A percentile compares a stretch with the other conserved stretches of the same genome.
phyloP scores from a whole-genome alignment of 1,140 invertebrate genomes.

The Acromyrmex echinatior region DNA sequence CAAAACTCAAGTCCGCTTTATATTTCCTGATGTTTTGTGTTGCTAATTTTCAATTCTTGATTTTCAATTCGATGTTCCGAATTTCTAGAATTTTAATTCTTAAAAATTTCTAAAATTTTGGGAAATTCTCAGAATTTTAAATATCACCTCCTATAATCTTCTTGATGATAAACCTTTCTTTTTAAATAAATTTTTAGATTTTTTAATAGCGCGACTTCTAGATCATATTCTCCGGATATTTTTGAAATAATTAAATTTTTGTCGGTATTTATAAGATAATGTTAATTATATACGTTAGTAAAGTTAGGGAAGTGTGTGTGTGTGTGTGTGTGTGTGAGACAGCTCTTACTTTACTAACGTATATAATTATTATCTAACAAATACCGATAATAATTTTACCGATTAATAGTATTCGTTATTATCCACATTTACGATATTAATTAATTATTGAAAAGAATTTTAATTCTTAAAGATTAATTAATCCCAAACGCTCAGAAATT shows the following conservation, averaged over 20 bases:
- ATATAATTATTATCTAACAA: too few relatives aligned
- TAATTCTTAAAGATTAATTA: not conserved
- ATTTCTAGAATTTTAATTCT: not conserved
- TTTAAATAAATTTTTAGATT: not conserved
- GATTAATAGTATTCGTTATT: not conserved
- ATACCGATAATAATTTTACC: not conserved
- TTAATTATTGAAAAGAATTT: not conserved
- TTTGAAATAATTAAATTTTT: not conserved
- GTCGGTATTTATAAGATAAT: not conserved
- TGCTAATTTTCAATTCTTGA: not conserved
- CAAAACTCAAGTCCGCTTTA: too few relatives aligned
- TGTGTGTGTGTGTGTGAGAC: too few relatives aligned
- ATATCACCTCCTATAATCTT: not conserved
- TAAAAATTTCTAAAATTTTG: not conserved
- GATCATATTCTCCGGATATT: not conserved
- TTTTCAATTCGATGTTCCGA: not conserved
- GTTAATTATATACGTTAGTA: not conserved
- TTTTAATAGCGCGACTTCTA: not conserved
- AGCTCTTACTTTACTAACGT: too few relatives aligned
- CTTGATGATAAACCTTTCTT: not conserved
- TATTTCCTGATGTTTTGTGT: not conserved
- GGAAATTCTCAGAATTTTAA: not conserved
- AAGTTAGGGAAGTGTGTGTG: too few relatives aligned
- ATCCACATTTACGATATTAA: not conserved
- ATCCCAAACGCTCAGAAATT: not conserved